Evolutionary conservation across 2,113 vertebrate species (phyloP), one percentile per base, ranked within the genome.

Genomic region (Albula goreensis): DNA sequence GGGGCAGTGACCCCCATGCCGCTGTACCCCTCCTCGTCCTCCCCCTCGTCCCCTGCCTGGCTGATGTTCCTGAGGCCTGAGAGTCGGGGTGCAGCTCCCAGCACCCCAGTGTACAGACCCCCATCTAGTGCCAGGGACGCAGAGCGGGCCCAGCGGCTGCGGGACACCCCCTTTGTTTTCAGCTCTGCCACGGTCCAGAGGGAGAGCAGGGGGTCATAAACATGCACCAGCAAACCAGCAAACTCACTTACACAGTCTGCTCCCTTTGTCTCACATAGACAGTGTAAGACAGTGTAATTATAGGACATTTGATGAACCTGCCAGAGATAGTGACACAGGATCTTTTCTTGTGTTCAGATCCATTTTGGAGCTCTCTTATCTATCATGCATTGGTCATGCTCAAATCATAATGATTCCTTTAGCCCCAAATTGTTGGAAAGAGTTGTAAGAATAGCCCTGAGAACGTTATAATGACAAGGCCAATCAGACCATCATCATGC

Each of bases 81-180:
- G 3, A 94, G 94, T 49, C 89, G 94, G 90, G 94, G 93, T 0
- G 94, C 90, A 2, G 95, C 93, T 50, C 97, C 96, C 2, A 96
- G 91, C 77, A 94, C 95, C 86, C 96, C 82, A 3, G 92, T 96
- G 80, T 95, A 96, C 51, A 96, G 80, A 19, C 95, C 89, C 74
- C 96, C 95, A 0, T 93, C 94, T 91, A 97, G 90, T 90, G 96
- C 92, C 51, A 97, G 90, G 0, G 97, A 94, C 0, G 97, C 92
- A 0, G 97, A 97, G 5, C 98, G 97, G 83, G 96, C 80, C 22
- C 96, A 96, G 85, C 98, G 97, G 78, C 95, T 97, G 48, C 94
- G 95, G 2, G 91, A 63, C 0, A 94, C 93, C 86, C 88, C 89
- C 86, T 94, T 95, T 60, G 80, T 88, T 88, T 98, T 98, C 80